Conservation (phyloP, 1,140 invertebrate species). For the Luehdorfia chinensis region DNA sequence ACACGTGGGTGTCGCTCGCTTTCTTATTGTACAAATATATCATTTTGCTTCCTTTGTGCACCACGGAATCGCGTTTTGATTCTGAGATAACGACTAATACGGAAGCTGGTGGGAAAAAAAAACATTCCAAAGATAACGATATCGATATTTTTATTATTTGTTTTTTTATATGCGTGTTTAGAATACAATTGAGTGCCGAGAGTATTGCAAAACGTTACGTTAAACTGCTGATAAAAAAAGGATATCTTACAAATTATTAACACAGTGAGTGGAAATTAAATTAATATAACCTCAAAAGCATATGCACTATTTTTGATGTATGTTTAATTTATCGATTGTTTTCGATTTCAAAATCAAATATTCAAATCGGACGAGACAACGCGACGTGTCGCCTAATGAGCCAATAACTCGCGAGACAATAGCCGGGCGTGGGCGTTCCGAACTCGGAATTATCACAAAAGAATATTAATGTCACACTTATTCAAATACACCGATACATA, state of each 20-base stretch:
- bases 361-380: constrained; percentile 52
- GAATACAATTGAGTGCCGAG: too few relatives aligned
- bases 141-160: too few relatives aligned
- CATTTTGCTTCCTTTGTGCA: constrained; percentile 25
- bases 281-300: too few relatives aligned
- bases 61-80: constrained; percentile 21
- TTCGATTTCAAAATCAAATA: constrained; percentile 60
- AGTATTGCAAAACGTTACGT: too few relatives aligned
- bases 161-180: too few relatives aligned
- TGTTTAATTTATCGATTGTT: too few relatives aligned
- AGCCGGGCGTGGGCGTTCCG: constrained; percentile 59
- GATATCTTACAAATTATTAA: too few relatives aligned
- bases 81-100: constrained; percentile 19
- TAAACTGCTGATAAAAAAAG: too few relatives aligned
- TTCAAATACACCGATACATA: constrained; percentile 69
- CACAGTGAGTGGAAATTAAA: too few relatives aligned
- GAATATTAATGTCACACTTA: constrained; percentile 74
- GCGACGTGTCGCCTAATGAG: constrained; percentile 68
- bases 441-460: constrained; percentile 70
- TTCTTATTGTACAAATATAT: constrained; percentile 47
- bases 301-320: too few relatives aligned
- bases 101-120: too few relatives aligned
- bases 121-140: too few relatives aligned
- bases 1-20: constrained; percentile 42
- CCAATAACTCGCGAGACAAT: constrained; percentile 74